Percentiles rank a stretch among this genome's conserved stretches.
Evolutionary conservation across 2,113 vertebrate genomes (phyloP).

Genomic region (Notechis scutatus): DNA sequence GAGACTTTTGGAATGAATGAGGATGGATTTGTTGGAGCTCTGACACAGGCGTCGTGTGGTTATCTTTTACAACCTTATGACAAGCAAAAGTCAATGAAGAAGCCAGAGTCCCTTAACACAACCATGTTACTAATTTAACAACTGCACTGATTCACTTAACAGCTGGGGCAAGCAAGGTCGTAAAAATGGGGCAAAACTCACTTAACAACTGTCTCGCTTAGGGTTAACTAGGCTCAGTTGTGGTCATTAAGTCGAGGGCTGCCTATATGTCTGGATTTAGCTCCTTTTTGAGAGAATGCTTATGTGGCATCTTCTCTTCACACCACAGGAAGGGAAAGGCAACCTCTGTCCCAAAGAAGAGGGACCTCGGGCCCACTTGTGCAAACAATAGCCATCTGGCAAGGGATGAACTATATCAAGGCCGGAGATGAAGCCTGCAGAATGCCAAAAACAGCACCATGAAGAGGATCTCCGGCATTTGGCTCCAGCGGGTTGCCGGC

Average conservation of each 20-base stretch:
- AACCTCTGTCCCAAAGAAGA: background rate
- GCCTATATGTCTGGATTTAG: background rate
- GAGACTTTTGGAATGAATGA: too few species aligned
- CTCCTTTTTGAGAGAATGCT: background rate
- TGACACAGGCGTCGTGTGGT: too few species aligned
- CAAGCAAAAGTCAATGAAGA: too few species aligned
- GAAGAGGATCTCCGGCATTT: background rate
- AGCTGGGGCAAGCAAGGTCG: too few species aligned
- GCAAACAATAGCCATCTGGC: background rate
- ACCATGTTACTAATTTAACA: too few species aligned
- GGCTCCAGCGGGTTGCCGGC: too few species aligned
- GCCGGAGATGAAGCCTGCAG: background rate
- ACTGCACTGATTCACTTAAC: too few species aligned
- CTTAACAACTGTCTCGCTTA: background rate
- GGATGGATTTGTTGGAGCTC: too few species aligned
- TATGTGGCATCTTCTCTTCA: background rate
- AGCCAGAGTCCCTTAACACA: too few species aligned
- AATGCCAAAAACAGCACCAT: background rate
- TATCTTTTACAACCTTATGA: too few species aligned
- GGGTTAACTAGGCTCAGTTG: background rate
- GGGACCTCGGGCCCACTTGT: background rate
- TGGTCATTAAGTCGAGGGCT: background rate
- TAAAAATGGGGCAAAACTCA: background rate
- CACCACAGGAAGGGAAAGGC: background rate
- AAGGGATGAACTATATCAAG: background rate